Conservation (phyloP, 2,113 vertebrate species). For the Charina bottae region DNA sequence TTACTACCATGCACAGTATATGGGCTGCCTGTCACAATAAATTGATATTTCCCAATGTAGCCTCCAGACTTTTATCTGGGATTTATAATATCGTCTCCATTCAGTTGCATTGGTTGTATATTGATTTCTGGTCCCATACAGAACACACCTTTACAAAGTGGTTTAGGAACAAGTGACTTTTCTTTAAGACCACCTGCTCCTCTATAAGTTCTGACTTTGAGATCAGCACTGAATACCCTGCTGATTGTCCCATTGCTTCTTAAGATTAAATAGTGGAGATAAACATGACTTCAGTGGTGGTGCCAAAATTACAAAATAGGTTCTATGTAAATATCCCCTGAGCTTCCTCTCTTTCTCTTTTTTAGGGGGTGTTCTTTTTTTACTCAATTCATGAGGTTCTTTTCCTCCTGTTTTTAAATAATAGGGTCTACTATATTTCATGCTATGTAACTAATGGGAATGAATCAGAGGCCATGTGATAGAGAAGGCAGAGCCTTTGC, state of each 20-base stretch:
- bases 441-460: not conserved
- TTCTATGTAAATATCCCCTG: not conserved
- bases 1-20: not conserved
- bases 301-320: not conserved
- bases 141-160: not conserved
- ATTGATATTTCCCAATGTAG: not conserved
- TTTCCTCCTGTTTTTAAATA: not conserved
- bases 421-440: not conserved
- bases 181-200: not conserved
- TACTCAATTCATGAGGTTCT: not conserved
- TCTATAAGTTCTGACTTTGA: not conserved
- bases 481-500: not conserved
- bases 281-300: not conserved
- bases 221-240: not conserved
- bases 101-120: not conserved
- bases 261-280: not conserved
- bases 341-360: no score
- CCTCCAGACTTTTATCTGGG: not conserved
- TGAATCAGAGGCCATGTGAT: not conserved
- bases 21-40: not conserved
- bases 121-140: not conserved
- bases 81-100: not conserved
- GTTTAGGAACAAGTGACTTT: not conserved
- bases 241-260: not conserved
- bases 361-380: no score